These are phyloP conservation scores for Platichthys flesus DNA, from an alignment of 2,113 vertebrate species.

Conservation along the genomic window DNA sequence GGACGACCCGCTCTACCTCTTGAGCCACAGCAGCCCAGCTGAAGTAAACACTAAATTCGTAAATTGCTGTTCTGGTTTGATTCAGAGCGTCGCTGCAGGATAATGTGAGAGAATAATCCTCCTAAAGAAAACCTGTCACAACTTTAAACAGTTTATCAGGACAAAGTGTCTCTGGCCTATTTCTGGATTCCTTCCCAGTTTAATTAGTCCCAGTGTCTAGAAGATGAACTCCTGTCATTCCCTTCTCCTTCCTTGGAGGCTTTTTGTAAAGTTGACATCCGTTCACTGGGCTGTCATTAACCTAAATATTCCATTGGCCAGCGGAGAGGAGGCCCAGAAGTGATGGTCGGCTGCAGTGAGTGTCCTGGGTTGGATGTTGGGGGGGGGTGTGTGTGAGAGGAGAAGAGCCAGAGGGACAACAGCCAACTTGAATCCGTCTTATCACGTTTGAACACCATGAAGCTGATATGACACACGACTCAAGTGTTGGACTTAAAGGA, in stretches of 20 bases:
- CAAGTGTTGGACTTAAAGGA: not conserved
- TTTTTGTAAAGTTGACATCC: constrained; percentile 38
- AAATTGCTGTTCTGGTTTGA: not conserved
- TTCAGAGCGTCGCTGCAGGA: not conserved
- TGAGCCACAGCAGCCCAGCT: too few relatives aligned
- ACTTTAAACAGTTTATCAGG: constrained; percentile 30
- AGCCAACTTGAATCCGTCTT: not conserved
- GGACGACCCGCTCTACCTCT: not conserved
- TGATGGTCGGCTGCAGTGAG: constrained; percentile 23
- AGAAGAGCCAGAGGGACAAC: not conserved
- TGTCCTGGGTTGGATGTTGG: constrained; percentile 19
- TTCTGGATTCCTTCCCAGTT: constrained; percentile 42
- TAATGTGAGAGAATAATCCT: constrained; percentile 8
- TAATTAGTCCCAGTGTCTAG: constrained; percentile 54
- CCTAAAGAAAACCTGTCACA: not conserved
- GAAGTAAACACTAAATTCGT: not conserved
- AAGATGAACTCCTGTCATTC: constrained; percentile 43
- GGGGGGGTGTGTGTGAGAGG: not conserved
- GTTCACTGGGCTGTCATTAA: constrained; percentile 50
- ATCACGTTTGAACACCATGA: not conserved
- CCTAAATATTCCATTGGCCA: constrained; percentile 41
- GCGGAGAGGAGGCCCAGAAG: constrained; percentile 45
- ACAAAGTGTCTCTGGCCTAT: constrained; percentile 28
- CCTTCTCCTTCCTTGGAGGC: constrained; percentile 40
- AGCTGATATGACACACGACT: not conserved